phyloP scores from a whole-genome alignment of 2,797 vertebrate species.

The Monodelphis domestica region DNA sequence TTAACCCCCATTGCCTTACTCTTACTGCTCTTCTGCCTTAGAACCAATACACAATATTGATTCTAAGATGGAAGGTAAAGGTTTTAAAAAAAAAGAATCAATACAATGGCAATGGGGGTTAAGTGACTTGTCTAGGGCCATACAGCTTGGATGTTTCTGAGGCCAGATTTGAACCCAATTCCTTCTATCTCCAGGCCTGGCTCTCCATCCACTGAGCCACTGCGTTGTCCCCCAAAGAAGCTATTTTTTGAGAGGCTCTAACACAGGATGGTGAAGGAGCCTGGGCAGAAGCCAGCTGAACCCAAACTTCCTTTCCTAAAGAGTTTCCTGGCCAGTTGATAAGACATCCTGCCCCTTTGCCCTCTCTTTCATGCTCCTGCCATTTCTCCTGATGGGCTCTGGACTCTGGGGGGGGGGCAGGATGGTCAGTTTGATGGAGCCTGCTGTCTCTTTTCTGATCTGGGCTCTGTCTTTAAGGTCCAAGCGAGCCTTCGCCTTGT shows the following conservation, averaged over 20 bases:
- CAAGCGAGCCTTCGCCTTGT: background rate
- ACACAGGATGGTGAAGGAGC: background rate
- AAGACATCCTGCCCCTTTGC: background rate
- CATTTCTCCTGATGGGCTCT: background rate
- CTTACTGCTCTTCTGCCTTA: too few relatives aligned
- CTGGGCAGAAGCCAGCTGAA: background rate
- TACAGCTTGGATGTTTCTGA: too few relatives aligned
- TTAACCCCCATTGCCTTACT: too few relatives aligned
- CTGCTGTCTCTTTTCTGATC: background rate
- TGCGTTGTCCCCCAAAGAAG: too few relatives aligned
- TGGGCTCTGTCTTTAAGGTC: background rate
- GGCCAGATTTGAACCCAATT: too few relatives aligned
- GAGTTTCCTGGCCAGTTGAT: background rate
- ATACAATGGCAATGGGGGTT: too few relatives aligned
- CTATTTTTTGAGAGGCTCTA: background rate
- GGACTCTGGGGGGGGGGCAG: background rate
- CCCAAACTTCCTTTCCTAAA: background rate
- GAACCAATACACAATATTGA: too few relatives aligned
- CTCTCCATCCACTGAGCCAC: too few relatives aligned
- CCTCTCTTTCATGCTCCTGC: background rate
- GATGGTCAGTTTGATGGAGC: background rate
- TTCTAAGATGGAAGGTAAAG: too few relatives aligned
- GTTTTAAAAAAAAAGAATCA: too few relatives aligned
- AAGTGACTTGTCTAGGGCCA: too few relatives aligned
- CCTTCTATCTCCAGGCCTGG: too few relatives aligned